These are phyloP conservation scores for Gymnocheta viridis DNA, from an alignment of 2,888 invertebrate genomes.

Conservation along the genomic window DNA sequence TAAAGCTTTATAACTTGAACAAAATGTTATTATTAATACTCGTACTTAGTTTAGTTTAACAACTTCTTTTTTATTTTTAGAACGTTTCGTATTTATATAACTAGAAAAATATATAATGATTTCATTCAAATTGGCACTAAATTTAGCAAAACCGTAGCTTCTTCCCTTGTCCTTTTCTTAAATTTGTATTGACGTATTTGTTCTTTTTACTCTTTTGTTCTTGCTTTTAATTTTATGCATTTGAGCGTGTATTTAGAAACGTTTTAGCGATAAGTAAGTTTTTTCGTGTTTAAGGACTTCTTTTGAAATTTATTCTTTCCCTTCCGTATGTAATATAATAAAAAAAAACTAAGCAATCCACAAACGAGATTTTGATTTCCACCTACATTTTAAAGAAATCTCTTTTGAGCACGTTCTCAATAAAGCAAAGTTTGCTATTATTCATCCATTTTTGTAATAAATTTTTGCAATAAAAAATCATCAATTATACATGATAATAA, in stretches of 20 bases:
- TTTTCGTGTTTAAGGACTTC: slow-evolving; percentile 58
- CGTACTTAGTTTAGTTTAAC: slow-evolving; percentile 22
- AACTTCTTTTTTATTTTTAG: slow-evolving; percentile 3
- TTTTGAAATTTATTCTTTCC: not conserved
- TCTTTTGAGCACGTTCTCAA: slow-evolving; percentile 40
- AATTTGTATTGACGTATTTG: not conserved
- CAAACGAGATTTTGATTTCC: not conserved
- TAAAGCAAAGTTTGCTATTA: slow-evolving; percentile 4
- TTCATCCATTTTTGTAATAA: not conserved
- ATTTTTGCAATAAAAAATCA: slow-evolving; percentile 22
- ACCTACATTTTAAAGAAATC: not conserved
- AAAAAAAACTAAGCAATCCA: not conserved
- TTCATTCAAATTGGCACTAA: slow-evolving; percentile 21
- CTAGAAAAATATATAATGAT: too few species aligned
- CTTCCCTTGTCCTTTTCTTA: not conserved
- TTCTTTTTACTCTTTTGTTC: not conserved
- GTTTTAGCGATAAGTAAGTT: slow-evolving; percentile 43
- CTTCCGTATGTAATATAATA: not conserved
- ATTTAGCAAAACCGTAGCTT: slow-evolving; percentile 18
- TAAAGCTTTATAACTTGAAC: not conserved
- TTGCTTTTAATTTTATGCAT: not conserved
- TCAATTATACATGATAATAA: slow-evolving; percentile 36
- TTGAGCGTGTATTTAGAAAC: slow-evolving; percentile 16
- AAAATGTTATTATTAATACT: slow-evolving; percentile 25
- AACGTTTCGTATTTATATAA: slow-evolving; percentile 15